Percentiles rank a stretch among this genome's conserved stretches.
Evolutionary conservation across 2,888 invertebrate genomes (phyloP).

Genomic region (Agrotis puta): DNA sequence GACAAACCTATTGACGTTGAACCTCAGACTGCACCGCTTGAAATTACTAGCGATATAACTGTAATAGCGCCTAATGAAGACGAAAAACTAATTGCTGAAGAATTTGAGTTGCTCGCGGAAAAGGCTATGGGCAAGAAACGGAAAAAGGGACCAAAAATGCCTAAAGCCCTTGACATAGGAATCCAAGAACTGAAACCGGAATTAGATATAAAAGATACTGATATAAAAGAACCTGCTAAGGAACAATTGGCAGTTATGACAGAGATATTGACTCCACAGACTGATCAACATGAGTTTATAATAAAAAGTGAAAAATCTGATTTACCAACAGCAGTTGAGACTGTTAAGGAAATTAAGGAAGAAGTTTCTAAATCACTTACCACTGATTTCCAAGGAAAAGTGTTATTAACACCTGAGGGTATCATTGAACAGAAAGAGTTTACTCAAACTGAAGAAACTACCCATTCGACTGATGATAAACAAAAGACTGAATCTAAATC

Average conservation of each 20-base stretch:
- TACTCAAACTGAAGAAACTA: conserved; percentile 34
- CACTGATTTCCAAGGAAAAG: conserved; percentile 40
- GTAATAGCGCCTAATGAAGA: conserved; percentile 33
- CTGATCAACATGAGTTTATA: conserved; percentile 40
- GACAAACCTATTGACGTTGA: conserved; percentile 9
- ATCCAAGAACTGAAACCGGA: conserved; percentile 44
- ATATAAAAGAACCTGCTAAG: conserved; percentile 23
- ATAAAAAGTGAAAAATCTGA: conserved; percentile 37
- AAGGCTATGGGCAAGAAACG: conserved; percentile 68
- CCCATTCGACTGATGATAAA: conserved; percentile 54
- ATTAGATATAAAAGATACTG: conserved; percentile 32
- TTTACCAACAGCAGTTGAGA: conserved; percentile 22
- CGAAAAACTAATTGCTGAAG: conserved; percentile 45
- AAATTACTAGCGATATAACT: conserved; percentile 15
- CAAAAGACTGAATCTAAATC: conserved; percentile 62
- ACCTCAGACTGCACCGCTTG: not conserved
- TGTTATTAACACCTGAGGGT: conserved; percentile 56
- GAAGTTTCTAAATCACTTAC: not conserved
- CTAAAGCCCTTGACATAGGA: conserved; percentile 50
- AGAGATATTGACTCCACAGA: conserved; percentile 46
- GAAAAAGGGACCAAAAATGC: conserved; percentile 68
- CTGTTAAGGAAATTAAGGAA: conserved; percentile 22
- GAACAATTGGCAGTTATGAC: conserved; percentile 45
- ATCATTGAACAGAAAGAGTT: conserved; percentile 36
- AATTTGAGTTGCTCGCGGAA: conserved; percentile 57